Evolutionary conservation across 2,797 vertebrate species (phyloP).

Genomic region (Eulemur coronatus): DNA sequence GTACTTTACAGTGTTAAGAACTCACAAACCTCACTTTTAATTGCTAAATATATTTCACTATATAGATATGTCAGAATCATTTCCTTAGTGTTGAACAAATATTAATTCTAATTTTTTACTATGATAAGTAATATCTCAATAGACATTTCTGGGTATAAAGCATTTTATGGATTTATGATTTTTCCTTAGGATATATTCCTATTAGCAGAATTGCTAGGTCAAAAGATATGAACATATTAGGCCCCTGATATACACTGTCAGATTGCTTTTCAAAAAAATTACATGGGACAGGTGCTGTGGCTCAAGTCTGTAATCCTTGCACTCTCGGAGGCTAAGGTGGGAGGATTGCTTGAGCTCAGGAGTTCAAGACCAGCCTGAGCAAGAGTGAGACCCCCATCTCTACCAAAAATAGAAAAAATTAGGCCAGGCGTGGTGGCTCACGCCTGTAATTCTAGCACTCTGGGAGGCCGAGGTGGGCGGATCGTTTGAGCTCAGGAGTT

Average conservation of each 20-base stretch:
- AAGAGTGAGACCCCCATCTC: no score
- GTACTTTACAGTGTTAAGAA: conserved; percentile 46
- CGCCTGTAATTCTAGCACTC: no score
- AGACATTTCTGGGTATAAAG: not conserved
- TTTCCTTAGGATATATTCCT: conserved; percentile 11
- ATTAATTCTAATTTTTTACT: conserved; percentile 23
- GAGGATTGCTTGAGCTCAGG: no score
- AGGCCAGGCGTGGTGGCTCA: not conserved
- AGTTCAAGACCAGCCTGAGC: no score
- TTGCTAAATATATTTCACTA: conserved; percentile 1
- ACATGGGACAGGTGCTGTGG: not conserved
- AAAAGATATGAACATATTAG: conserved; percentile 23
- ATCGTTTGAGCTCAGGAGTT: no score
- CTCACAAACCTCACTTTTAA: conserved; percentile 34
- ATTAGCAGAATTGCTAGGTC: conserved; percentile 29
- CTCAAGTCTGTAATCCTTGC: no score
- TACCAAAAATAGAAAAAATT: no score
- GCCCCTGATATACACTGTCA: not conserved
- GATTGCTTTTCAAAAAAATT: conserved; percentile 38
- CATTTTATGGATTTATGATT: not conserved
- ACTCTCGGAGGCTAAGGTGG: no score
- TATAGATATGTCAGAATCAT: not conserved
- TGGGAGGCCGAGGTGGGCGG: no score
- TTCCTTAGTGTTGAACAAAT: conserved; percentile 31
- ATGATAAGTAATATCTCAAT: conserved; percentile 20